Evolutionary conservation across 2,113 vertebrate genomes (phyloP).

Genomic region (Ceyx margarethae): DNA sequence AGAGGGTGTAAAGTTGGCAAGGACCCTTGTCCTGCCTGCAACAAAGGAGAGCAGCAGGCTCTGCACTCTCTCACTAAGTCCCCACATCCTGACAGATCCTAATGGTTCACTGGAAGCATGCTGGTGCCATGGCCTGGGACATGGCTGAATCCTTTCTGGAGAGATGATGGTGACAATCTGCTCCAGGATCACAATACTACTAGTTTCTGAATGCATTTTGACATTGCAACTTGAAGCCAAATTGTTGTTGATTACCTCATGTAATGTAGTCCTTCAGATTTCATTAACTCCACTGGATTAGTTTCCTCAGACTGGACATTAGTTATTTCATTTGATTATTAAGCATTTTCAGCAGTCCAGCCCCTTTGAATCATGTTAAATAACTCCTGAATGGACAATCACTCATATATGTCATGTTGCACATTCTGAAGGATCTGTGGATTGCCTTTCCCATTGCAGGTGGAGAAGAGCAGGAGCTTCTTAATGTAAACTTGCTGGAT

Average conservation of each 20-base stretch:
- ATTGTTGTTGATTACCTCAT: not conserved
- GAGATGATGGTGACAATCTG: not conserved
- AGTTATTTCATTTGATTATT: not conserved
- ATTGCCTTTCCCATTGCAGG: not conserved
- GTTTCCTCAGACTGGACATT: not conserved
- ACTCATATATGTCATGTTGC: not conserved
- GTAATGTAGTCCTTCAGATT: not conserved
- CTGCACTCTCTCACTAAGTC: rapidly evolving
- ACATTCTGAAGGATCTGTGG: not conserved
- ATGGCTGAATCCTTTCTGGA: not conserved
- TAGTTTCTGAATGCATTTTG: not conserved
- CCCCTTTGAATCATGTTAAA: not conserved
- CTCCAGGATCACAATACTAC: not conserved
- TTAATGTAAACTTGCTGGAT: not conserved
- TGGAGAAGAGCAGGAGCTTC: not conserved
- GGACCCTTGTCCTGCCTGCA: not conserved
- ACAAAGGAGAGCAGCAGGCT: not conserved
- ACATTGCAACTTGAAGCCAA: not conserved
- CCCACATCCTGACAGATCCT: not conserved
- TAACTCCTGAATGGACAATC: not conserved
- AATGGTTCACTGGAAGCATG: not conserved
- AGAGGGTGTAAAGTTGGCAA: not conserved
- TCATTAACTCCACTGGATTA: not conserved
- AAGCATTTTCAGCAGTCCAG: not conserved
- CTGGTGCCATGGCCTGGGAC: rapidly evolving